phyloP scores from a whole-genome alignment of 2,797 vertebrate genomes.

The Mico argentatus region DNA sequence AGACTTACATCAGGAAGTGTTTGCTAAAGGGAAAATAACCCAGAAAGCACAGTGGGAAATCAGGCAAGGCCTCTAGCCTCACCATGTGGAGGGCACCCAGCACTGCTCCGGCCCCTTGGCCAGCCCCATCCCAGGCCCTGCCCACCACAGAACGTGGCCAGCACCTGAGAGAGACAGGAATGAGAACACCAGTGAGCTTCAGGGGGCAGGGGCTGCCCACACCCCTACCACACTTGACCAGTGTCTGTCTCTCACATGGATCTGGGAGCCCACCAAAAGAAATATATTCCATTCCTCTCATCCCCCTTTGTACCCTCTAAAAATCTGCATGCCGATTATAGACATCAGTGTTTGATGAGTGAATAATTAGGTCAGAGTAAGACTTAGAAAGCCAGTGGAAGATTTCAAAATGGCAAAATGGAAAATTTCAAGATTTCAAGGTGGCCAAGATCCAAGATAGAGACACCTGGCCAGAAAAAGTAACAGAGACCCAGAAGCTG shows the following conservation, averaged over 20 bases:
- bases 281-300: background rate
- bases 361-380: background rate
- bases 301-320: background rate
- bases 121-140: background rate
- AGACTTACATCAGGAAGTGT: background rate
- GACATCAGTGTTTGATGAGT: background rate
- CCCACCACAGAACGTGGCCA: background rate
- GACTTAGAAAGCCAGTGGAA: background rate
- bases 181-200: background rate
- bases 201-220: background rate
- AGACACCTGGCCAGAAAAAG: background rate
- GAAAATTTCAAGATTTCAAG: slow-evolving; percentile 49
- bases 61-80: background rate
- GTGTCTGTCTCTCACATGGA: background rate
- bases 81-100: background rate
- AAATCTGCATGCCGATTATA: background rate
- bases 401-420: slow-evolving; percentile 41
- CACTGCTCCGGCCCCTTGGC: background rate
- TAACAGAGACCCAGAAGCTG: background rate
- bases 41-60: background rate
- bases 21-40: background rate
- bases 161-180: background rate
- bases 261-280: background rate
- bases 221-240: fast-evolving
- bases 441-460: background rate